phyloP scores from a whole-genome alignment of 2,797 vertebrate species.

The Typhlichthys eigenmanni region DNA sequence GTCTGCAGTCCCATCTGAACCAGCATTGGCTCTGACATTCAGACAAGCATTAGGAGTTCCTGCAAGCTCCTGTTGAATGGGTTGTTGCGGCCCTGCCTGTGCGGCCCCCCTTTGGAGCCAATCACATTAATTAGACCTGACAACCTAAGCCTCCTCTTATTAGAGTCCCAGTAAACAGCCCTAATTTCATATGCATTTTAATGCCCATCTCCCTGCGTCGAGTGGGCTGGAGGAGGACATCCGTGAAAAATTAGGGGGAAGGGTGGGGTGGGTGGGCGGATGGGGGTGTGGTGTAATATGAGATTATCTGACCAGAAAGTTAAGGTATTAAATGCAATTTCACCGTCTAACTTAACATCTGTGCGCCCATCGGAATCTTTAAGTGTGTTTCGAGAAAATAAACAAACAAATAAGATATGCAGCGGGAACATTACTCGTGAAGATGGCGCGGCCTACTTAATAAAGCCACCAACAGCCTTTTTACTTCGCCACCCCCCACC shows the following conservation, averaged over 20 bases:
- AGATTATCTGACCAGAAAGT: slow-evolving; percentile 47
- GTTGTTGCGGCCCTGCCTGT: slow-evolving; percentile 60
- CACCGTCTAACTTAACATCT: slow-evolving; percentile 50
- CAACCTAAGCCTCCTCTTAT: slow-evolving; percentile 85
- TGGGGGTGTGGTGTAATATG: slow-evolving; percentile 44
- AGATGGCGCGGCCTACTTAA: slow-evolving; percentile 23
- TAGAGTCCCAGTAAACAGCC: slow-evolving; percentile 88
- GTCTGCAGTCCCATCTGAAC: slow-evolving; percentile 68
- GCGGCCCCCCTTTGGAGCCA: slow-evolving; percentile 69
- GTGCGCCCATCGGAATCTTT: slow-evolving; percentile 40
- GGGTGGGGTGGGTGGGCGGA: slow-evolving; percentile 41
- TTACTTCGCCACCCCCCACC: slow-evolving; percentile 17
- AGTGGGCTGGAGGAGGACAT: slow-evolving; percentile 35
- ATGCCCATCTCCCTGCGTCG: slow-evolving; percentile 82
- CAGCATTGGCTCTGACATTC: slow-evolving; percentile 64
- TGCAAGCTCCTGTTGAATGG: slow-evolving; percentile 63
- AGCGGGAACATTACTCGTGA: slow-evolving; percentile 18
- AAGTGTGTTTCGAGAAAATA: background rate
- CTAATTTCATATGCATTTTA: slow-evolving; percentile 93
- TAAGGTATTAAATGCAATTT: slow-evolving; percentile 47
- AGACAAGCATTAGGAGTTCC: slow-evolving; percentile 59
- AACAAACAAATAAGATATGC: background rate
- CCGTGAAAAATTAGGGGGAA: no score
- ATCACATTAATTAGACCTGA: slow-evolving; percentile 81
- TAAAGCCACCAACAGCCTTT: slow-evolving; percentile 27